phyloP scores from a whole-genome alignment of 1,140 invertebrate genomes.

The Neoseiulus cucumeris region DNA sequence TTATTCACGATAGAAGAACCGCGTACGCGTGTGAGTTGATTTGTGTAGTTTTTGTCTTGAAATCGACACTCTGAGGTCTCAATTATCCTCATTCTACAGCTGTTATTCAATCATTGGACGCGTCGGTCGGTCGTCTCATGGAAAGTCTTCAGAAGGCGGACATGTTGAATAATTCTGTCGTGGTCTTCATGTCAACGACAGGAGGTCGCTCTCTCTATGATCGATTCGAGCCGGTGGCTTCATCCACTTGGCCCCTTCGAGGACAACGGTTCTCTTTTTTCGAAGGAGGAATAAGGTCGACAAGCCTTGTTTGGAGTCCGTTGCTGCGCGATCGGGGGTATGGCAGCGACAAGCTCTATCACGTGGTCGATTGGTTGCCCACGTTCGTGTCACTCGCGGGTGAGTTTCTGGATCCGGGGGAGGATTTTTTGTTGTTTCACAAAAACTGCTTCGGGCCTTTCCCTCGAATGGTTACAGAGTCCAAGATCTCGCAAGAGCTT shows the following conservation, averaged over 20 bases:
- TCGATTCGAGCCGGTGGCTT: not conserved
- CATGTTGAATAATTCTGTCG: not conserved
- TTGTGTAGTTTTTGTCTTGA: not conserved
- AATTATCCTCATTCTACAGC: not conserved
- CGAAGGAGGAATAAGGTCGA: not conserved
- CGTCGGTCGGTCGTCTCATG: not conserved
- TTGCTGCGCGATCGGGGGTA: not conserved
- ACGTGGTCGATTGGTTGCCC: conserved; percentile 19
- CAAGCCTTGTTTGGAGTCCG: not conserved
- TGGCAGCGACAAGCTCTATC: conserved; percentile 13
- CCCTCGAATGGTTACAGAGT: too few species aligned
- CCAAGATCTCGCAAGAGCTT: too few species aligned
- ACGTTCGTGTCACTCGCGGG: conserved; percentile 17
- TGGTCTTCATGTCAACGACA: not conserved
- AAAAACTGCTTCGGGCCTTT: too few species aligned
- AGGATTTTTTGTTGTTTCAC: too few species aligned
- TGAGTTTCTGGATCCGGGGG: too few species aligned
- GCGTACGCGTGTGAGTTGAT: not conserved
- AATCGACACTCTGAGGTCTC: not conserved
- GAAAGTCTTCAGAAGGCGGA: not conserved
- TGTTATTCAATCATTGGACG: not conserved
- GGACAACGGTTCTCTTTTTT: not conserved
- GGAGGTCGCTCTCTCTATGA: not conserved
- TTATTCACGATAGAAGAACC: not conserved
- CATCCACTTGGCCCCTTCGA: not conserved